phyloP scores from a whole-genome alignment of 2,888 invertebrate species.

The Drosophila prolongata region DNA sequence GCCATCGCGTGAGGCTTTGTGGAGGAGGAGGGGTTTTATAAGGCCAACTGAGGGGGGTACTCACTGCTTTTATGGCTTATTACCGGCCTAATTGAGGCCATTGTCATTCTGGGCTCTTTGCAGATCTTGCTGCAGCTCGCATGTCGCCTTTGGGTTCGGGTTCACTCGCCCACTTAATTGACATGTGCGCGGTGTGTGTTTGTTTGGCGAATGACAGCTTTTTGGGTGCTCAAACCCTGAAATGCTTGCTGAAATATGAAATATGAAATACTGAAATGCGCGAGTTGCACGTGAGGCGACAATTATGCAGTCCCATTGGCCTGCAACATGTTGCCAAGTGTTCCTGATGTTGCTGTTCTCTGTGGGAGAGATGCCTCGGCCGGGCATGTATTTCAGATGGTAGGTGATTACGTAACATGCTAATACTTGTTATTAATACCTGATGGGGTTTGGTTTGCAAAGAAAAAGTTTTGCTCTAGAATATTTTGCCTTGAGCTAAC shows the following conservation, averaged over 20 bases:
- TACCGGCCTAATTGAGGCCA: conserved; percentile 74
- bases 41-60: conserved; percentile 1
- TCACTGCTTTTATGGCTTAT: conserved; percentile 66
- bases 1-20: conserved; percentile 62
- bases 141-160: conserved; percentile 61
- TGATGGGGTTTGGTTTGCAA: neutral
- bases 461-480: neutral
- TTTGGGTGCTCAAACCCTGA: conserved; percentile 51
- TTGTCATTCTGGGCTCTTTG: conserved; percentile 60
- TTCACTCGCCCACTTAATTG: conserved; percentile 78
- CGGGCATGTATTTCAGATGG: conserved; percentile 22
- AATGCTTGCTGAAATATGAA: neutral
- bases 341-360: conserved; percentile 32
- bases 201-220: conserved; percentile 53
- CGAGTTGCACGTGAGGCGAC: conserved; percentile 64
- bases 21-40: conserved; percentile 13
- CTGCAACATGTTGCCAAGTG: conserved; percentile 43
- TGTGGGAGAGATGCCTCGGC: conserved; percentile 29
- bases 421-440: conserved; percentile 36
- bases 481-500: conserved; percentile 8
- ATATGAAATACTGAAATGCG: conserved; percentile 53
- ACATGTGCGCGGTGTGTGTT: conserved; percentile 49
- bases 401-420: conserved; percentile 24
- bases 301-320: conserved; percentile 55
- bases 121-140: conserved; percentile 63